Conservation (phyloP, 2,797 vertebrate genomes). For the Oreochromis grahami region DNA sequence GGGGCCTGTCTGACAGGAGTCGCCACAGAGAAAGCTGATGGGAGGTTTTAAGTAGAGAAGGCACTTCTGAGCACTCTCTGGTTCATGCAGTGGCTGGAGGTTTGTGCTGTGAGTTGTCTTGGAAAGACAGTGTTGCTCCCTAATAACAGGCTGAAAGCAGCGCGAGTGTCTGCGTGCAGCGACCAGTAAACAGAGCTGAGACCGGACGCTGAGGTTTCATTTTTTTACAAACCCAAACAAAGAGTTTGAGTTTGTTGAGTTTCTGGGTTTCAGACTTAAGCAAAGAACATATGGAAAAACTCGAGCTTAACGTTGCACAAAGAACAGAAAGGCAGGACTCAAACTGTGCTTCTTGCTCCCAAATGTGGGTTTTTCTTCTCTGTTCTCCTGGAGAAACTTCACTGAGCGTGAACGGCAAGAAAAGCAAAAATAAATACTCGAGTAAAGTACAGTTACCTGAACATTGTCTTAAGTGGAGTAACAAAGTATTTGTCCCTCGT, state of each 20-base stretch:
- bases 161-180: background rate
- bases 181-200: background rate
- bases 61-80: background rate
- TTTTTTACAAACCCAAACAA: background rate
- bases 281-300: background rate
- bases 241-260: background rate
- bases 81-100: background rate
- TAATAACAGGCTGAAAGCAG: background rate
- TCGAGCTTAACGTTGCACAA: background rate
- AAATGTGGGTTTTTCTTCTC: background rate
- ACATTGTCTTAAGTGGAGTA: background rate
- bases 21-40: background rate
- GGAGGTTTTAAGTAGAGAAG: background rate
- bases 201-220: background rate
- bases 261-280: background rate
- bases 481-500: background rate
- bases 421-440: background rate
- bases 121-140: background rate
- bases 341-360: background rate
- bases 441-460: background rate
- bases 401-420: background rate
- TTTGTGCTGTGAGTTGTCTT: background rate
- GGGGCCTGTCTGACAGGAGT: background rate
- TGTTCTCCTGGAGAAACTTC: background rate
- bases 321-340: background rate